Evolutionary conservation across 2,113 vertebrate genomes (phyloP).

Genomic region (Holacanthus passer): DNA sequence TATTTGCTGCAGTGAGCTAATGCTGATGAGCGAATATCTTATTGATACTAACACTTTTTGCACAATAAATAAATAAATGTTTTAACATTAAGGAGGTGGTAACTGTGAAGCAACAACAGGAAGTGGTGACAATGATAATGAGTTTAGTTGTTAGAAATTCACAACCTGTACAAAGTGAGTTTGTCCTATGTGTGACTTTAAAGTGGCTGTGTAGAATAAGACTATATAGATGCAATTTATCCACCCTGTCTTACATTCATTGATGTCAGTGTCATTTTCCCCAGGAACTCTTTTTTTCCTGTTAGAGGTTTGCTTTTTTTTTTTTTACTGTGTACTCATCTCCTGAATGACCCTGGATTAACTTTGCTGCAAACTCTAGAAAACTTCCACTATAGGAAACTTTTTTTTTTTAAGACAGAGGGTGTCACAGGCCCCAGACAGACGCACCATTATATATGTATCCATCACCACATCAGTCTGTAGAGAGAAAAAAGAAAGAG

Average conservation of each 20-base stretch:
- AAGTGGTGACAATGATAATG: not conserved
- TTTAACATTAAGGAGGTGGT: not conserved
- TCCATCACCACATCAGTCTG: conserved; percentile 12
- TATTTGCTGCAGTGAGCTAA: not conserved
- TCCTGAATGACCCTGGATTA: conserved; percentile 17
- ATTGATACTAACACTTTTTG: no score
- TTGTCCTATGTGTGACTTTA: not conserved
- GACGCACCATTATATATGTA: conserved; percentile 16
- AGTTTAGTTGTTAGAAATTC: not conserved
- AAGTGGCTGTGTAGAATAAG: not conserved
- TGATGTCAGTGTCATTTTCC: not conserved
- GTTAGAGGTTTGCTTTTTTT: not conserved
- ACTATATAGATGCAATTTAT: not conserved
- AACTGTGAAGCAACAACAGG: not conserved
- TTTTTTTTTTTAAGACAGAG: conserved; percentile 25
- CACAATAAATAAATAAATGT: not conserved
- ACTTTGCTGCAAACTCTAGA: conserved; percentile 5
- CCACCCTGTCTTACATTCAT: not conserved
- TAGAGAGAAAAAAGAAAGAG: not conserved
- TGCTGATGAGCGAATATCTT: not conserved
- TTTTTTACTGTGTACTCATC: not conserved
- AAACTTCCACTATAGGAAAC: not conserved
- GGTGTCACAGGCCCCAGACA: conserved; percentile 35
- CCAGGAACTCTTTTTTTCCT: not conserved
- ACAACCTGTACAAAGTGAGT: not conserved